Base-by-base conservation (phyloP, 2,113 vertebrate species). In the Cyanistes caeruleus region DNA sequence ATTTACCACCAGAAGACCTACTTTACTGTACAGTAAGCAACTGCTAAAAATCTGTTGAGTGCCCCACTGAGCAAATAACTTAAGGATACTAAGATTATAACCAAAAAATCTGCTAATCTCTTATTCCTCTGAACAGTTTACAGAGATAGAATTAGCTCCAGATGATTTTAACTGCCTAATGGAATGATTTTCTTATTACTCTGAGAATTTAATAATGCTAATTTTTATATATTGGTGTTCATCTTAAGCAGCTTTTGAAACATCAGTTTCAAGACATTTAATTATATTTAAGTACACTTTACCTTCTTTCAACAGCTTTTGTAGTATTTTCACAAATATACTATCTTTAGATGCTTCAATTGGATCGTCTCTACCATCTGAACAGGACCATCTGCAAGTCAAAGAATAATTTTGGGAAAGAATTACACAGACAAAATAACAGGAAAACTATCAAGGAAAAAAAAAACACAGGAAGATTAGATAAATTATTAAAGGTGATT, bases 231-330 rank as follows among this genome's bases (percentile, higher is more conserved):
- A 25, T 5, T 20, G 84, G 15, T 27, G 15, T 53, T 89, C 44
- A 70, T 20, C 35, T 88, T 78, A 56, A 88, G 60, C 46, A 89
- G 37, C 46, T 84, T 93, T 87, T 73, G 51, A 92, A 87, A 84
- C 56, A 83, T 48, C 20, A 27, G n/a, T 43, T 94, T 68, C 21
- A 89, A 55, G 33, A 53, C n/a, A 35, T 37, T 24, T 4, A 37
- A 16, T 52, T 39, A 18, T 15, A 67, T 39, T 73, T 46, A 92
- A 91, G 21, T 49, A 84, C 17, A 58, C 73, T 94, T 96, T 96
- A 99, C 99, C 99, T 98, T 99, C 99, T 96, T 99, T 99, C 72
- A 99, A 93, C 76, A 99, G 98, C 49, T 99, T 99, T 73, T 99
- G 98, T 76, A 99, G 95, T 94, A 99, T 99, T 97, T 99, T 99